Base-by-base conservation (phyloP, 1,140 invertebrate species). In the Calosoma granatense region DNA sequence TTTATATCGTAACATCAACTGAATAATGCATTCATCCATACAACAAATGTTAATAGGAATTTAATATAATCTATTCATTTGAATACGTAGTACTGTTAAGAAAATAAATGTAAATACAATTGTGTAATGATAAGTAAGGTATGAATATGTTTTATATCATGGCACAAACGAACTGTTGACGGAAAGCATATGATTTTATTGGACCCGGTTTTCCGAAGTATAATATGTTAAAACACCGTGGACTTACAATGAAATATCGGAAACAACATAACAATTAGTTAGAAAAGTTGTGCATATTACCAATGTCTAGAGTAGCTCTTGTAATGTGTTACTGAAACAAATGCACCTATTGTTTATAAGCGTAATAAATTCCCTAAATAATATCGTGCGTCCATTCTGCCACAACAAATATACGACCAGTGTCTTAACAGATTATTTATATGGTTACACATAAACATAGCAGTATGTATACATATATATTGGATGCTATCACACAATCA, bases 191-290 rank as follows among this genome's bases (percentile, higher is more conserved):
- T 36, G 26, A 36, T 47, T 47, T 3, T 30, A 30, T 47, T 47
- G 41, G 41, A 47, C 41, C 41, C 41, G 41, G 41, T 11, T 47
- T 47, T 11, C 15, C 41, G 15, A 47, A 47, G 6, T 11, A 47
- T 47, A 47, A 47, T 47, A 47, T 47, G 41, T 47, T 47, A 47
- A 47, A 47, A 47, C 41, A 47, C 41, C 41, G 41, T 6, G 6
- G 26, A 36, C 6, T 36, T n/a, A n/a, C n/a, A n/a, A n/a, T n/a
- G n/a, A n/a, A n/a, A n/a, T n/a, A n/a, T n/a, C n/a, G n/a, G n/a
- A n/a, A n/a, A n/a, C n/a, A n/a, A n/a, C n/a, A n/a, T n/a, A n/a
- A n/a, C n/a, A n/a, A n/a, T n/a, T n/a, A n/a, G n/a, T n/a, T n/a
- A n/a, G n/a, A n/a, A n/a, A n/a, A n/a, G n/a, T n/a, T n/a, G n/a